Evolutionary conservation across 2,888 invertebrate genomes (phyloP).

Genomic region (Macropis europaea): DNA sequence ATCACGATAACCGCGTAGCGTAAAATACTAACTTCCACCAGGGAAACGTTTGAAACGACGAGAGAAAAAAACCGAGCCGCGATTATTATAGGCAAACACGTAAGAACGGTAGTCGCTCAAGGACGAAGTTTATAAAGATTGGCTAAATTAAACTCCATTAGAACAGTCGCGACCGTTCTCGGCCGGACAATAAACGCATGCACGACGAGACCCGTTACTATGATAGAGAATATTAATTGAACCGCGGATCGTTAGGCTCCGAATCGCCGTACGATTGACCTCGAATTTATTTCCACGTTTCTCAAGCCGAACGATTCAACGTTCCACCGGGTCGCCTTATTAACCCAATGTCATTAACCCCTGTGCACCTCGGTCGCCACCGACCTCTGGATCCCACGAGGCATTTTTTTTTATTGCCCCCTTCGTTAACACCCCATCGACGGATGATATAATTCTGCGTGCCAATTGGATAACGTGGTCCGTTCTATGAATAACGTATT

Average conservation of each 20-base stretch:
- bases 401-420: conserved; percentile 5
- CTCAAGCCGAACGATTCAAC: conserved; percentile 15
- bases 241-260: conserved; percentile 9
- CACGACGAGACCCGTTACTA: conserved; percentile 25
- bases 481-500: no score
- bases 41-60: background rate
- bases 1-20: no score
- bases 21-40: no score
- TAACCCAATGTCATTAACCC: conserved; percentile 22
- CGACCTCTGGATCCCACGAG: conserved; percentile 14
- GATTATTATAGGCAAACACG: conserved; percentile 18
- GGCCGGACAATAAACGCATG: conserved; percentile 26
- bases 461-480: background rate
- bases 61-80: no score
- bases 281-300: conserved; percentile 34
- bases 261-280: conserved; percentile 43
- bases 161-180: conserved; percentile 26
- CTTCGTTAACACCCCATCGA: background rate
- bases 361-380: background rate
- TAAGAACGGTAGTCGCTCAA: conserved; percentile 43
- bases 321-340: conserved; percentile 7
- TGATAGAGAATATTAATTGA: conserved; percentile 38
- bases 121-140: conserved; percentile 50
- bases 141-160: conserved; percentile 56
- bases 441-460: background rate